These are phyloP conservation scores for Clistopyga incitator DNA, from an alignment of 2,888 invertebrate species.

Conservation along the genomic window DNA sequence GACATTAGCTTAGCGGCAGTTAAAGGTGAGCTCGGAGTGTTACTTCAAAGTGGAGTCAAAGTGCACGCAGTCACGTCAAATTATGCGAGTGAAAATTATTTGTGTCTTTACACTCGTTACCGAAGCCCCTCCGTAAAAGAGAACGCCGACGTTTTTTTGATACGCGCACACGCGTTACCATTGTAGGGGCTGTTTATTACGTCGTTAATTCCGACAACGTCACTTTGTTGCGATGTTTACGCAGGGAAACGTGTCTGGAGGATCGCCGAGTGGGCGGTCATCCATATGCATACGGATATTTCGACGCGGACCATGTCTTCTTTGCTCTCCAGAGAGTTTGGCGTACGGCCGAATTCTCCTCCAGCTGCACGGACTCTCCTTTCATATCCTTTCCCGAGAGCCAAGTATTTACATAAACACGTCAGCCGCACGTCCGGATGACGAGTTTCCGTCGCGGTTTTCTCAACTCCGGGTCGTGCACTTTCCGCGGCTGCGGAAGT, in stretches of 20 bases:
- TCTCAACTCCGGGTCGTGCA: background rate
- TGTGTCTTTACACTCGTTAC: background rate
- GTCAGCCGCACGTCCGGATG: slow-evolving; percentile 16
- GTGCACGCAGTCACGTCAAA: background rate
- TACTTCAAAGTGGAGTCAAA: background rate
- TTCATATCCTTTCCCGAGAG: slow-evolving; percentile 2
- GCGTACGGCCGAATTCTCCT: background rate
- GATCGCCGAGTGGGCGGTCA: slow-evolving; percentile 7
- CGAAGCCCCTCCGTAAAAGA: background rate
- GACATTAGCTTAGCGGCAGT: background rate
- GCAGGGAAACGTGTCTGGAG: background rate
- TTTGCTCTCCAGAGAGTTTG: slow-evolving; percentile 24
- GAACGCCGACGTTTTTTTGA: slow-evolving; percentile 21
- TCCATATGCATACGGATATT: slow-evolving; percentile 43
- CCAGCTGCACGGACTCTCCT: background rate
- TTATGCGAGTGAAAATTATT: slow-evolving; percentile 6
- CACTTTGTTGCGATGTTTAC: slow-evolving; percentile 18
- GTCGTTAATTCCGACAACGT: slow-evolving; percentile 48
- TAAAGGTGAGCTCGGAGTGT: background rate
- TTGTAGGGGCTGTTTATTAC: slow-evolving; percentile 29
- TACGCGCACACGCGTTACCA: slow-evolving; percentile 5
- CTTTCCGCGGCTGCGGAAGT: background rate
- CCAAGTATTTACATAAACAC: slow-evolving; percentile 35
- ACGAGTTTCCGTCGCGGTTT: background rate
- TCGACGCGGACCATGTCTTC: slow-evolving; percentile 7